Percentiles rank a stretch among this genome's conserved stretches.
phyloP scores from a whole-genome alignment of 2,888 invertebrate genomes.

The Falcaria lacertinaria region DNA sequence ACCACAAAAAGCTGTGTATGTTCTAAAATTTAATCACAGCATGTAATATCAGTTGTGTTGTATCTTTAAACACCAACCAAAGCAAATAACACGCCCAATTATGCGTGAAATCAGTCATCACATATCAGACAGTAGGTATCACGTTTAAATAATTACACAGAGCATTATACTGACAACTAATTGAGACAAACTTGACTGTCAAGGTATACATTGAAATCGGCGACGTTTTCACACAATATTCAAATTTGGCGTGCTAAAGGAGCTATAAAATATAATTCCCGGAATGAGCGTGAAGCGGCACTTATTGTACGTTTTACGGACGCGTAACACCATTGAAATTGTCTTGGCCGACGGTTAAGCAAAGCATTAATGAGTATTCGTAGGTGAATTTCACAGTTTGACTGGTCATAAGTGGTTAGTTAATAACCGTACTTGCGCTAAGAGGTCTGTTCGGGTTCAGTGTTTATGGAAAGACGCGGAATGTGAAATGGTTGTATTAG shows the following conservation, averaged over 20 bases:
- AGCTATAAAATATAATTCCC: slow-evolving; percentile 51
- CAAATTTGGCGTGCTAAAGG: slow-evolving; percentile 51
- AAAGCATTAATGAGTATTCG: slow-evolving; percentile 33
- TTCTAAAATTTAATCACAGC: not conserved
- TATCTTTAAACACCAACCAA: not conserved
- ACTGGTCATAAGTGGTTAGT: slow-evolving; percentile 26
- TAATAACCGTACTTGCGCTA: slow-evolving; percentile 8
- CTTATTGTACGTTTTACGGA: slow-evolving; percentile 37
- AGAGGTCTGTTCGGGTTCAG: not conserved
- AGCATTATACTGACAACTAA: slow-evolving; percentile 17
- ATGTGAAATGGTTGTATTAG: not conserved
- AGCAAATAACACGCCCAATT: not conserved
- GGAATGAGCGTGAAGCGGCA: slow-evolving; percentile 47
- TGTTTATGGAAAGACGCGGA: not conserved
- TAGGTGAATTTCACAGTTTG: slow-evolving; percentile 29
- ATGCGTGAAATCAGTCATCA: slow-evolving; percentile 1
- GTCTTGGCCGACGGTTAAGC: slow-evolving; percentile 29
- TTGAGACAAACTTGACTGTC: slow-evolving; percentile 9
- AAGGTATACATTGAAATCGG: slow-evolving; percentile 25
- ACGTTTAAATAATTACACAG: slow-evolving; percentile 4
- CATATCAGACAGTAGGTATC: slow-evolving; percentile 3
- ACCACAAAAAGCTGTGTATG: too few relatives aligned
- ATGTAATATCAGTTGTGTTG: not conserved
- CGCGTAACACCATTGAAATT: slow-evolving; percentile 38
- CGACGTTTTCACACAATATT: slow-evolving; percentile 41